Conservation (phyloP, 2,888 invertebrate species). For the Ectemnius continuus region DNA sequence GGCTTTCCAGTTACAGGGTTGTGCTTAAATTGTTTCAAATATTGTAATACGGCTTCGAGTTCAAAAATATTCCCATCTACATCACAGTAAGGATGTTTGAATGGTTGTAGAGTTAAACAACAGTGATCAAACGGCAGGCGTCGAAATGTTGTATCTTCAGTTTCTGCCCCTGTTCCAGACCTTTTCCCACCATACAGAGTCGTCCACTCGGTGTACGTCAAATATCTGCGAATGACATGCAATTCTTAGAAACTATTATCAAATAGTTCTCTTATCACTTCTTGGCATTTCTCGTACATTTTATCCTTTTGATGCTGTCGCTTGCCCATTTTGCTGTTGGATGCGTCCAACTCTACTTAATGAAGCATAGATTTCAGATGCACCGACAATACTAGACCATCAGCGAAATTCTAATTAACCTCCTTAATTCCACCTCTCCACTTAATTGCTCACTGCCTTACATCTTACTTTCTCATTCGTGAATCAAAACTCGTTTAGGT, state of each 20-base stretch:
- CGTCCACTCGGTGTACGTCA: constrained; percentile 93
- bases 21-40: constrained; percentile 92
- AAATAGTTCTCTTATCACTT: constrained; percentile 10
- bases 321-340: constrained; percentile 88
- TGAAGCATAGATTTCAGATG: no score
- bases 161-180: constrained; percentile 82
- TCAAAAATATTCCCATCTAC: constrained; percentile 95
- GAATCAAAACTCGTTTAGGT: no score
- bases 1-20: constrained; percentile 97
- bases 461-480: no score
- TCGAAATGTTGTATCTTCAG: constrained; percentile 90
- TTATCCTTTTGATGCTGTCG: constrained; percentile 96
- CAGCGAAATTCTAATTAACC: no score
- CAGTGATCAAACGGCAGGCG: constrained; percentile 96
- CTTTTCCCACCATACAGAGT: constrained; percentile 94
- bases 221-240: constrained; percentile 82
- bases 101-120: constrained; percentile 94
- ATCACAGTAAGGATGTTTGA: constrained; percentile 95
- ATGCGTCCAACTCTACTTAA: no score
- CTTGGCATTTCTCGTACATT: constrained; percentile 82
- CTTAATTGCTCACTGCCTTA: no score
- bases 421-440: no score
- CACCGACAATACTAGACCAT: no score
- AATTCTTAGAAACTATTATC: neutral
- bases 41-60: constrained; percentile 90